Conservation (phyloP, 1,140 invertebrate genomes). For the Temnothorax longispinosus region DNA sequence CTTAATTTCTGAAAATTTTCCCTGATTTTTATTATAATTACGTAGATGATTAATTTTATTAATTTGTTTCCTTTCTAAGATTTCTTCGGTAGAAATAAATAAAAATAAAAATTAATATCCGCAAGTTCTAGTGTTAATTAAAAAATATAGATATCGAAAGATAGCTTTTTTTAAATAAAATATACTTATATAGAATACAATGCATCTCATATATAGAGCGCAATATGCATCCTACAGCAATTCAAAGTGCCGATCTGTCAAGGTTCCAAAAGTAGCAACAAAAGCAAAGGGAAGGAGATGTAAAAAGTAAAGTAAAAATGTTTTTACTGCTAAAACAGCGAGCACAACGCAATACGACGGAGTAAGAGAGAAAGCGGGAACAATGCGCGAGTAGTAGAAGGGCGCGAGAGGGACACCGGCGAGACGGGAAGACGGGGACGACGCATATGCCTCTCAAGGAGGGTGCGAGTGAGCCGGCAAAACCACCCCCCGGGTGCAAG, state of each 20-base stretch:
- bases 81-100: no score
- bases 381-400: background rate
- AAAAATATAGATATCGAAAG: background rate
- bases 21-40: no score
- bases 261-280: background rate
- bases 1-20: no score
- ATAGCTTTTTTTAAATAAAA: background rate
- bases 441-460: conserved; percentile 26
- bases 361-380: background rate
- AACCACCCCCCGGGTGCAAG: conserved; percentile 14
- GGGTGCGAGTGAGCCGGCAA: conserved; percentile 33
- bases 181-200: no score
- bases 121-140: no score
- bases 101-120: no score
- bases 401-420: background rate
- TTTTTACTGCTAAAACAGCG: conserved; percentile 3
- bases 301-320: background rate
- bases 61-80: no score
- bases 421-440: background rate
- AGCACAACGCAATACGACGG: background rate
- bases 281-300: background rate
- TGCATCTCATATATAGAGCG: no score
- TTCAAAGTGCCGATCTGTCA: background rate
- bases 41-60: no score
- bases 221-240: background rate